Evolutionary conservation across 2,797 vertebrate species (phyloP).

Genomic region (Muscicapa striata): DNA sequence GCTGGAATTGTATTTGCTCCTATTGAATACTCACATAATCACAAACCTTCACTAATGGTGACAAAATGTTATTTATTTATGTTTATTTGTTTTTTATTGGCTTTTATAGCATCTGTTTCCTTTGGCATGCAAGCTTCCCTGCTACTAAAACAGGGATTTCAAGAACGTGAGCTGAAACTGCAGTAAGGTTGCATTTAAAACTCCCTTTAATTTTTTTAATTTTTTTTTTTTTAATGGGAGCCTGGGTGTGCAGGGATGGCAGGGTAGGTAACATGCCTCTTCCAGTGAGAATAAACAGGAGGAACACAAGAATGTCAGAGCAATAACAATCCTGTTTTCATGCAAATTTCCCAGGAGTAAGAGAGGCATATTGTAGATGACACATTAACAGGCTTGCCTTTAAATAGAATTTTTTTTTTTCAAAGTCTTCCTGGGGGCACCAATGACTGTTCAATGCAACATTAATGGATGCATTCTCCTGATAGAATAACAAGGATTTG

Average conservation of each 20-base stretch:
- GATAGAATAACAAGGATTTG: background rate
- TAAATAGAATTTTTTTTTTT: slow-evolving; percentile 50
- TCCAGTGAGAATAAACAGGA: slow-evolving; percentile 46
- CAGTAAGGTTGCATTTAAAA: background rate
- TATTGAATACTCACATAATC: slow-evolving; percentile 52
- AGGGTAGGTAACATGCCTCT: slow-evolving; percentile 11
- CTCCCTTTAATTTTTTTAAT: background rate
- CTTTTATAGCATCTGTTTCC: slow-evolving; percentile 69
- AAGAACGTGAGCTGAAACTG: slow-evolving; percentile 44
- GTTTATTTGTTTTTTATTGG: slow-evolving; percentile 65
- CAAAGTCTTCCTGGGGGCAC: slow-evolving; percentile 56
- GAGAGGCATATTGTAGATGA: slow-evolving; percentile 65
- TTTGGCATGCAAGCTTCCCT: slow-evolving; percentile 59
- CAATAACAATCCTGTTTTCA: slow-evolving; percentile 64
- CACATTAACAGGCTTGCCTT: slow-evolving; percentile 69
- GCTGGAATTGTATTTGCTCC: slow-evolving; percentile 20
- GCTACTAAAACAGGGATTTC: slow-evolving; percentile 71
- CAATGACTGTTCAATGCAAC: slow-evolving; percentile 40
- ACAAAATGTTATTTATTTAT: slow-evolving; percentile 76
- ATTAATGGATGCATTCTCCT: slow-evolving; percentile 24
- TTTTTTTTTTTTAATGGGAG: background rate
- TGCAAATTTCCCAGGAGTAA: slow-evolving; percentile 65
- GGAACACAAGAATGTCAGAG: slow-evolving; percentile 60
- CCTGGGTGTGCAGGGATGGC: background rate
- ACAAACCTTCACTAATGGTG: slow-evolving; percentile 72